A percentile compares a stretch with the other conserved stretches of the same genome.
phyloP scores from a whole-genome alignment of 2,113 vertebrate species.

The Pantherophis guttatus region DNA sequence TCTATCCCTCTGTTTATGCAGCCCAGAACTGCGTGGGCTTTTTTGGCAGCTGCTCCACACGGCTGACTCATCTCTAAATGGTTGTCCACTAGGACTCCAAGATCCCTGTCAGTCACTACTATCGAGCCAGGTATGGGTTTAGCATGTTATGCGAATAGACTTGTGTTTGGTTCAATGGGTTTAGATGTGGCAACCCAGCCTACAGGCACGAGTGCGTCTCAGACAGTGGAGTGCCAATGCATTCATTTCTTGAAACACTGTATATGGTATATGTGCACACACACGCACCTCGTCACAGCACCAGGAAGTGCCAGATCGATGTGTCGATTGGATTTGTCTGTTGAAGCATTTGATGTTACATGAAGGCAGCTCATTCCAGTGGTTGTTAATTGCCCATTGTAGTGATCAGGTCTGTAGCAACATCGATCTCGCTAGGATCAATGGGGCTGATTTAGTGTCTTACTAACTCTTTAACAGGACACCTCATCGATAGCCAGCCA shows the following conservation, averaged over 20 bases:
- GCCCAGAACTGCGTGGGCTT: too few relatives aligned
- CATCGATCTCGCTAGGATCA: conserved; percentile 80
- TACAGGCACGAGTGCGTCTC: neutral
- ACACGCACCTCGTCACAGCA: neutral
- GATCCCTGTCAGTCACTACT: too few relatives aligned
- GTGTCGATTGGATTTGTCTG: conserved; percentile 69
- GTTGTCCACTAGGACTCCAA: too few relatives aligned
- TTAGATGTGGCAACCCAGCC: neutral
- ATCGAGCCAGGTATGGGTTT: neutral
- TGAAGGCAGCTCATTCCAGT: conserved; percentile 62
- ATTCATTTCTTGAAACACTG: neutral
- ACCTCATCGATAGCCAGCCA: conserved; percentile 79
- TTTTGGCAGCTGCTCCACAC: too few relatives aligned
- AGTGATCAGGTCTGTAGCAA: conserved; percentile 72
- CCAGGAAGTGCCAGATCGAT: neutral
- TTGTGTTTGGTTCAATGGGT: neutral
- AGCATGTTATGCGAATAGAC: neutral
- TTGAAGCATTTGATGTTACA: conserved; percentile 71
- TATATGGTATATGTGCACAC: neutral
- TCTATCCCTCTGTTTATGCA: too few relatives aligned
- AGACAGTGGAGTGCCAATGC: too few relatives aligned
- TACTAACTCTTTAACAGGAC: conserved; percentile 81
- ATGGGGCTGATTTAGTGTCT: conserved; percentile 86
- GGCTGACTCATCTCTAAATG: too few relatives aligned
- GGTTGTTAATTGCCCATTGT: conserved; percentile 74